These are phyloP conservation scores for Cheiracanthium punctorium DNA, from an alignment of 2,888 invertebrate species.

Conservation along the genomic window DNA sequence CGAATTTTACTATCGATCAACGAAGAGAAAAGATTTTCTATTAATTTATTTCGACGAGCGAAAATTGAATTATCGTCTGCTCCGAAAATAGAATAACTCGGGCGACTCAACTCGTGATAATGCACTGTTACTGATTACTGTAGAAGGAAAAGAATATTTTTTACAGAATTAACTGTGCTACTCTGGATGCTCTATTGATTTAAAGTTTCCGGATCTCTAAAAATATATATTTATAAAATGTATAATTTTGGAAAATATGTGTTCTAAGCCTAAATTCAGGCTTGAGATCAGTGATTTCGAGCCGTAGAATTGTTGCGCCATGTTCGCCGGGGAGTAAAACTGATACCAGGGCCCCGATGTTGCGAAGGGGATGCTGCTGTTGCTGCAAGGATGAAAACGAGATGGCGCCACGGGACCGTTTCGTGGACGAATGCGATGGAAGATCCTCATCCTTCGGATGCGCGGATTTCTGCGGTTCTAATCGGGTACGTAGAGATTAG, in stretches of 20 bases:
- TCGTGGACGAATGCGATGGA: conserved; percentile 37
- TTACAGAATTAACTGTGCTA: too few species aligned
- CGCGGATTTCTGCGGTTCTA: conserved; percentile 61
- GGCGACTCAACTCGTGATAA: too few species aligned
- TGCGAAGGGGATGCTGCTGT: conserved; percentile 59
- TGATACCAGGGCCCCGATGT: conserved; percentile 26
- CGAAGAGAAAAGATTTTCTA: not conserved
- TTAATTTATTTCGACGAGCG: not conserved
- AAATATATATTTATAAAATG: too few species aligned
- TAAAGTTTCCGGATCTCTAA: too few species aligned
- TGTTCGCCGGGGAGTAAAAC: not conserved
- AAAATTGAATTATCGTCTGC: not conserved
- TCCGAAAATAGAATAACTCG: not conserved
- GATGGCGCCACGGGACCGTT: conserved; percentile 65
- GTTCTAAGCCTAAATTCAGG: conserved; percentile 5
- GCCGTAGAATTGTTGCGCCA: conserved; percentile 16
- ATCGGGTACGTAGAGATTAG: conserved; percentile 42
- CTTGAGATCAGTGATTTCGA: not conserved
- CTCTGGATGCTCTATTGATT: too few species aligned
- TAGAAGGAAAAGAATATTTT: too few species aligned
- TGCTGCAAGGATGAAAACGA: conserved; percentile 65
- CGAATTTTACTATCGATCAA: not conserved
- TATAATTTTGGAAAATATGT: not conserved
- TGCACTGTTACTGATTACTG: too few species aligned
- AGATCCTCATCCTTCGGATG: conserved; percentile 42